Base-by-base conservation (phyloP, 2,888 invertebrate genomes). In the Philereme transversata region DNA sequence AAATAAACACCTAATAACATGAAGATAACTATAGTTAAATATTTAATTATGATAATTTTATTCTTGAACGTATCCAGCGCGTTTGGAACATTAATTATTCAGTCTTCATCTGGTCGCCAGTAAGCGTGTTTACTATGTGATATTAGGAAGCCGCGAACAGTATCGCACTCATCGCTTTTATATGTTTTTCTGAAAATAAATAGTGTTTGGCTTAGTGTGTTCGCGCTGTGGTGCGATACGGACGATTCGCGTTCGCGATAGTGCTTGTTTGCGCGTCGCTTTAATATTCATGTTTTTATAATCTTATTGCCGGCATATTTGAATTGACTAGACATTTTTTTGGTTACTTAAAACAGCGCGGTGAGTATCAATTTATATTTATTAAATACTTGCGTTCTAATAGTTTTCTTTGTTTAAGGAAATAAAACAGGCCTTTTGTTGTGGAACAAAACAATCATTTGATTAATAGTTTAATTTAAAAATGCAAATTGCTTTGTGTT, bases 21-120 rank as follows among this genome's bases (percentile, higher is more conserved):
- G 63, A 65, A 65, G 72, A 72, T 74, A 73, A 62, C 62, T 63
- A 67, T 69, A 68, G 75, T 78, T 74, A 74, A 72, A 66, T 78
- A 82, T 84, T 82, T 62, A 84, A 79, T 75, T 80, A 83, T 84
- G 80, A 72, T 76, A 83, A 84, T 83, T 55, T 70, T 74, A 76
- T 78, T 78, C 76, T 73, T 67, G 64, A 70, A 76, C 36, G 34
- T 65, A 57, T 47, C 59, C 58, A 68, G 66, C 72, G 67, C 68
- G 68, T 65, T 62, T 54, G 56, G 63, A 68, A 63, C 69, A 67
- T 55, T 70, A 75, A 57, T 68, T 72, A 75, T 73, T 80, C 76
- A 82, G 81, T 83, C 72, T 75, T 74, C 69, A 69, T 71, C 68
- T 68, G 65, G 71, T 70, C 75, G 75, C 70, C 76, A 73, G 70